Base-by-base conservation (phyloP, 2,113 vertebrate species). In the Podilymbus podiceps region DNA sequence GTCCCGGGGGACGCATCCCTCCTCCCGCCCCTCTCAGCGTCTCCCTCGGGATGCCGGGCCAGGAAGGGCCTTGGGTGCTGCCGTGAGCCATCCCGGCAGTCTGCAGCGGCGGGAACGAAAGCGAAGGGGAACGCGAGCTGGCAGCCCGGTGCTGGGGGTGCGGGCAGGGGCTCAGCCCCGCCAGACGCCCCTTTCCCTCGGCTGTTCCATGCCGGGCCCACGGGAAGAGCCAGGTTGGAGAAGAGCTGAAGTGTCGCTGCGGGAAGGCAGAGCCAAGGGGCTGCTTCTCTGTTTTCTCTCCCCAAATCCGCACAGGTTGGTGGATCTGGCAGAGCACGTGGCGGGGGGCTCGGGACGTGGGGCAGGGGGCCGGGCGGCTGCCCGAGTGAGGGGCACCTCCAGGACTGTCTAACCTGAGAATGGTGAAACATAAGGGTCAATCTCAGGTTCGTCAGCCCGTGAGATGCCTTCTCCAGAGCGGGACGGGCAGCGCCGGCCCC, bases 361-460 rank as follows among this genome's bases (percentile, higher is more conserved):
- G 42, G 42, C 42, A 9, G 2, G 74, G 88, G 52, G 35, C 0
- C 24, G 0, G 2, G 82, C 2, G 0, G 19, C 76, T 88, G 91
- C 35, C 46, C 23, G 33, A 5, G 64, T 1, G 97, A 96, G 99
- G 94, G 85, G 98, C 97, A 98, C 98, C 98, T 99, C 97, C 28
- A 98, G 99, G 99, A 99, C 99, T 99, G 99, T 99, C 99, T 98
- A 96, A 98, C 98, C 98, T 99, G 99, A 99, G 99, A 99, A 99
- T 99, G 99, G 98, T 99, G 97, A 97, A 95, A 89, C 87, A 94
- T 93, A 88, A 91, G 86, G 96, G 97, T 99, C 99, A 99, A 98
- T 99, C 99, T 99, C 99, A 99, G 99, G 99, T 98, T 98, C 93
- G 99, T 99, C 99, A 99, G 99, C 99, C 99, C 98, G 98, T 95